Base-by-base conservation (phyloP, 2,113 vertebrate genomes). In the Chlorodrepanis virens region DNA sequence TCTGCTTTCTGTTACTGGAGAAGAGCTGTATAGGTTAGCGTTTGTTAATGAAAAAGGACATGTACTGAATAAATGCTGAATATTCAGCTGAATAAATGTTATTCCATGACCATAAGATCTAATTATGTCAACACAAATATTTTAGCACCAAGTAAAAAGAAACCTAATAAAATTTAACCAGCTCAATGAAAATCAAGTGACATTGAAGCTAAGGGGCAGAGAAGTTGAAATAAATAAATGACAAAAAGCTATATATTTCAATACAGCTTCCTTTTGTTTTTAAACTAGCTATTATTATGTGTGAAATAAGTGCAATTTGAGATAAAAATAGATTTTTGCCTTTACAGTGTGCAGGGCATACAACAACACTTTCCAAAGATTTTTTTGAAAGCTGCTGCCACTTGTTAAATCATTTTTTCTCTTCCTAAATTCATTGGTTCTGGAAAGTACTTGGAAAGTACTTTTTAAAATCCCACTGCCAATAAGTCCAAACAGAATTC, bases 81-180 rank as follows among this genome's bases (percentile, higher is more conserved):
- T 95, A 90, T 94, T 96, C 80, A 89, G 69, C 69, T 78, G 90
- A 93, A 86, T 93, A 83, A 70, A 37, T 90, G 79, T 74, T 95
- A 75, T 76, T 82, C 57, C 16, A 42, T 50, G 68, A 81, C 69
- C 35, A 78, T 40, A 75, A 83, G 37, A 90, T 87, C 57, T 83
- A 90, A 87, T 95, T 82, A 95, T 72, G 90, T 81, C 90, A 94
- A 92, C 57, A 89, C 49, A 93, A 95, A 94, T 93, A 87, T 90
- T 94, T 94, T 90, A 88, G 10, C 79, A 94, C 53, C 35, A 90
- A 68, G 53, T 84, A 93, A 96, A 96, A 94, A 81, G 79, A 79
- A 95, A 72, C 28, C 10, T 81, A 91, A 95, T 86, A 78, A 83
- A 93, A 94, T 90, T 90, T 53, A 71, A 65, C 15, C 31, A 88